A percentile compares a stretch with the other conserved stretches of the same genome.
phyloP scores from a whole-genome alignment of 2,797 vertebrate species.

The Sebastes minor region DNA sequence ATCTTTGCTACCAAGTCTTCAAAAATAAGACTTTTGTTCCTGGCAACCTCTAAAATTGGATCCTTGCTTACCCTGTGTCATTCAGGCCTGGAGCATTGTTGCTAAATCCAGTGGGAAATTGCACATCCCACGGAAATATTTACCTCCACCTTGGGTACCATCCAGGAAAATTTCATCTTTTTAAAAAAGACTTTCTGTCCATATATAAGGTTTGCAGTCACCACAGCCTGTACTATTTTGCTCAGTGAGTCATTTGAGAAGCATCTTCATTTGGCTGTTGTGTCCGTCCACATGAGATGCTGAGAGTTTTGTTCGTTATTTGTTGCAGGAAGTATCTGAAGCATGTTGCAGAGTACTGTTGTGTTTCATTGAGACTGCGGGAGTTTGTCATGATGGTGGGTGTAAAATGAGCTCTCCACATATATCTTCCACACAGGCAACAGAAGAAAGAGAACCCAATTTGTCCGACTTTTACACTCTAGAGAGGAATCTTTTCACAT shows the following conservation, averaged over 20 bases:
- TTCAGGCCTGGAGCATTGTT: slow-evolving; percentile 17
- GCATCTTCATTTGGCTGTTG: slow-evolving; percentile 5
- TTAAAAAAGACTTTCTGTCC: slow-evolving; percentile 2
- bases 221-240: slow-evolving; percentile 1
- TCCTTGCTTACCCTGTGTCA: neutral
- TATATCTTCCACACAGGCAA: slow-evolving; percentile 4
- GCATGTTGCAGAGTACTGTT: neutral
- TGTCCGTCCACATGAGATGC: neutral
- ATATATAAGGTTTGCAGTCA: slow-evolving; percentile 9
- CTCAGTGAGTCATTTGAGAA: slow-evolving; percentile 17
- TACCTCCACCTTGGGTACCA: slow-evolving; percentile 22
- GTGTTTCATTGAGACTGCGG: slow-evolving; percentile 30
- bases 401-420: slow-evolving; percentile 20
- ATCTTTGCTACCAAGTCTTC: neutral
- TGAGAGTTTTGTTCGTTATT: neutral
- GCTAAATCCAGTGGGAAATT: slow-evolving; percentile 50
- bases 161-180: slow-evolving; percentile 31
- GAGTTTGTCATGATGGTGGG: slow-evolving; percentile 11
- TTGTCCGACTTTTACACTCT: slow-evolving; percentile 34
- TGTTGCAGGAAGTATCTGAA: neutral
- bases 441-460: slow-evolving; percentile 45
- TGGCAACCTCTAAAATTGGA: slow-evolving; percentile 7
- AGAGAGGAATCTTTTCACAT: slow-evolving; percentile 17
- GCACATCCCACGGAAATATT: slow-evolving; percentile 39
- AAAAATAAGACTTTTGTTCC: slow-evolving; percentile 13